phyloP scores from a whole-genome alignment of 2,888 invertebrate genomes.

The Acanthosoma haemorrhoidale region DNA sequence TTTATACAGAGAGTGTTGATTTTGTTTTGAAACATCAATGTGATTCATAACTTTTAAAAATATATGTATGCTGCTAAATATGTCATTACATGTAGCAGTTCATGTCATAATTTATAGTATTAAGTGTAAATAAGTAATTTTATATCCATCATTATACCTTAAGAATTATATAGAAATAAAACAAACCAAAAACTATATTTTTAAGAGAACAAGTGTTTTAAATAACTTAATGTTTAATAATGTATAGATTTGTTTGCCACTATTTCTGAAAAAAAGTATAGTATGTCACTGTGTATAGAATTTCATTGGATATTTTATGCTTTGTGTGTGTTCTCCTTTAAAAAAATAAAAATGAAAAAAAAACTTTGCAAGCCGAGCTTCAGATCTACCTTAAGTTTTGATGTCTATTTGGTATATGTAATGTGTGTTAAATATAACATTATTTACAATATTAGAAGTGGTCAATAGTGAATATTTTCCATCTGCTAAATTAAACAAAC shows the following conservation, averaged over 20 bases:
- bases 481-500: neutral
- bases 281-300: slow-evolving; percentile 17
- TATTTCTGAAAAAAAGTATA: slow-evolving; percentile 17
- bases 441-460: slow-evolving; percentile 33
- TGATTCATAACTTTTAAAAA: slow-evolving; percentile 13
- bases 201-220: slow-evolving; percentile 36
- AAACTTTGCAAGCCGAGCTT: slow-evolving; percentile 31
- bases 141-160: slow-evolving; percentile 32
- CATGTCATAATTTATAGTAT: slow-evolving; percentile 19
- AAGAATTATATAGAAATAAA: slow-evolving; percentile 29
- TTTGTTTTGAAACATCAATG: neutral
- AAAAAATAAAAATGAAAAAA: slow-evolving; percentile 8
- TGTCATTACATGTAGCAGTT: slow-evolving; percentile 1
- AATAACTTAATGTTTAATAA: slow-evolving; percentile 26
- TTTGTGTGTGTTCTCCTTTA: slow-evolving; percentile 35
- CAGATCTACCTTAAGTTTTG: slow-evolving; percentile 35
- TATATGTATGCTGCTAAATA: slow-evolving; percentile 1
- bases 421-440: slow-evolving; percentile 35
- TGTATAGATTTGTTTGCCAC: slow-evolving; percentile 31
- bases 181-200: slow-evolving; percentile 39
- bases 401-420: slow-evolving; percentile 38
- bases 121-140: slow-evolving; percentile 37
- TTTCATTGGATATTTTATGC: slow-evolving; percentile 29
- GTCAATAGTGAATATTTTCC: slow-evolving; percentile 30
- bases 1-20: neutral